Evolutionary conservation across 1,140 invertebrate species (phyloP).

Genomic region (Penaeus vannamei): DNA sequence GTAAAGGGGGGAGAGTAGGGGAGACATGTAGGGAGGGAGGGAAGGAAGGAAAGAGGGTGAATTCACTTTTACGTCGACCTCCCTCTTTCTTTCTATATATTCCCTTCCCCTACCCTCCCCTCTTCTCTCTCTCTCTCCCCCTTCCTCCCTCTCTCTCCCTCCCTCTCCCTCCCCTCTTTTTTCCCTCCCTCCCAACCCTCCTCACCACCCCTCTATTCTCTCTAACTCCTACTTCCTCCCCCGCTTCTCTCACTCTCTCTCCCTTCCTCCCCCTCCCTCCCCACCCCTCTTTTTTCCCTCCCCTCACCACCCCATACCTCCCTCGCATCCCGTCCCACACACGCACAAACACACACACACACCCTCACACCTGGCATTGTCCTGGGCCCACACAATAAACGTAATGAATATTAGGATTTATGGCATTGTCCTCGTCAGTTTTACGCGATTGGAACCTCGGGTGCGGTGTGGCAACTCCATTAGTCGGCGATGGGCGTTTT

Average conservation of each 20-base stretch:
- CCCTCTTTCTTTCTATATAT: neutral
- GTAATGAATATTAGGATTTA: conserved; percentile 62
- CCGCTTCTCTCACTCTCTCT: neutral
- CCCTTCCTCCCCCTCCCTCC: neutral
- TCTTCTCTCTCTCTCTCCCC: neutral
- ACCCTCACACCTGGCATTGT: conserved; percentile 6
- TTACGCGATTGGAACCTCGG: conserved; percentile 58
- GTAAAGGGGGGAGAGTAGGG: neutral
- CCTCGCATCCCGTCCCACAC: neutral
- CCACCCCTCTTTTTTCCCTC: too few relatives aligned
- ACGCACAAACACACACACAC: neutral
- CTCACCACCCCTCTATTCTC: neutral
- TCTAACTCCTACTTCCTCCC: neutral
- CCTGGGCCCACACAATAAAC: conserved; percentile 45
- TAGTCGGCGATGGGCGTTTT: neutral
- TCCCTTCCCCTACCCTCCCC: neutral
- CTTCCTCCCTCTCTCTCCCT: neutral
- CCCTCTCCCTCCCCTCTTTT: neutral
- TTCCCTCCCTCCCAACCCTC: neutral
- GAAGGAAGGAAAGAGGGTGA: neutral
- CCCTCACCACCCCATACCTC: neutral
- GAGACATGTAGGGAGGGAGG: too few relatives aligned
- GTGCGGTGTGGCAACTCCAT: conserved; percentile 50
- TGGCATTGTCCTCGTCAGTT: conserved; percentile 55
- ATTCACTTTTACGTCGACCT: neutral